A percentile compares a stretch with the other conserved stretches of the same genome.
Conservation (phyloP, 2,797 vertebrate species). For the Dicrostonyx torquatus region DNA sequence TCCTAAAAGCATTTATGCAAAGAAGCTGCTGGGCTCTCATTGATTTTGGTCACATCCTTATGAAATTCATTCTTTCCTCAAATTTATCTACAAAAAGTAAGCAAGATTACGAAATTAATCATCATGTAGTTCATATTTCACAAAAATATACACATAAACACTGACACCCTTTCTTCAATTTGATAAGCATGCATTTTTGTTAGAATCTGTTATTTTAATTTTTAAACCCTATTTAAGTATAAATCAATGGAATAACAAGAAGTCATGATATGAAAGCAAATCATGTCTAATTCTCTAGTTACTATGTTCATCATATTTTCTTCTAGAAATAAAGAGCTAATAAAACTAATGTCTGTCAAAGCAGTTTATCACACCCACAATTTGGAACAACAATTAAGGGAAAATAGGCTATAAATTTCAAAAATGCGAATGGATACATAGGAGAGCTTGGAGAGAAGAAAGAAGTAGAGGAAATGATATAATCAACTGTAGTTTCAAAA, state of each 20-base stretch:
- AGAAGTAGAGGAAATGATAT: neutral
- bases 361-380: neutral
- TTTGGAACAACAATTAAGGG: neutral
- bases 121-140: constrained; percentile 59
- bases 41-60: constrained; percentile 68
- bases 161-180: neutral
- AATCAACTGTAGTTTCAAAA: neutral
- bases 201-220: neutral
- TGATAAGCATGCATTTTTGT: neutral
- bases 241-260: neutral
- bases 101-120: neutral
- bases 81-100: constrained; percentile 50
- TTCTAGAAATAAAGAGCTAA: neutral
- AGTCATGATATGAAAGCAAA: neutral
- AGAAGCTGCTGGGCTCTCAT: constrained; percentile 84
- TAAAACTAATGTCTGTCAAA: neutral
- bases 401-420: neutral
- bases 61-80: constrained; percentile 63
- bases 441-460: too few species aligned
- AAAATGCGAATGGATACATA: neutral
- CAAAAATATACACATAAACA: neutral
- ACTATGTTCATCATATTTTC: neutral
- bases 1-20: constrained; percentile 85
- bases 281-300: neutral
- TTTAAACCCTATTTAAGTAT: neutral